Evolutionary conservation across 2,113 vertebrate genomes (phyloP).

Genomic region (Fregata magnificens): DNA sequence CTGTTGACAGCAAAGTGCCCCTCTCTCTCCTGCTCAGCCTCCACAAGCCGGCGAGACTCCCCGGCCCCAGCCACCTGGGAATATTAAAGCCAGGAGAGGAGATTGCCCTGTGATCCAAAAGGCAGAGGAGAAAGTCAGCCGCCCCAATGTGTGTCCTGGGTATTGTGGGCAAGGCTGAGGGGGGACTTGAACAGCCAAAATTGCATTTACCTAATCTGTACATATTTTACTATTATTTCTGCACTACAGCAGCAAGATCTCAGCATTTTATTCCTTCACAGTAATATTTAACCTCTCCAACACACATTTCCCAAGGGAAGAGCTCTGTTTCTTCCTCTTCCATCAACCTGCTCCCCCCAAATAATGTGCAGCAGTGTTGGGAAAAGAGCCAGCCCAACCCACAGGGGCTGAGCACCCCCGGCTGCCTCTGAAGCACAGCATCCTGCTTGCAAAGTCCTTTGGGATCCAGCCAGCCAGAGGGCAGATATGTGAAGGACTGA

Average conservation of each 20-base stretch:
- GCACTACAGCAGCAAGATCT: neutral
- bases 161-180: neutral
- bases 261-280: neutral
- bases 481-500: neutral
- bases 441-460: neutral
- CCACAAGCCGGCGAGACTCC: neutral
- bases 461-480: neutral
- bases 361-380: fast-evolving
- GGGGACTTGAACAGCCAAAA: neutral
- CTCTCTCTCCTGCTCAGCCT: neutral
- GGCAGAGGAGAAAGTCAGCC: neutral
- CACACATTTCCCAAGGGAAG: neutral
- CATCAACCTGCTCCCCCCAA: neutral
- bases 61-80: neutral
- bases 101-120: neutral
- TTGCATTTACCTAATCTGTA: neutral
- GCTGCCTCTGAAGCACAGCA: neutral
- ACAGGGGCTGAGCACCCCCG: neutral
- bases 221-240: neutral
- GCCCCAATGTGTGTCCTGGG: neutral
- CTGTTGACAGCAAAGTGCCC: neutral
- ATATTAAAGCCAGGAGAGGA: neutral
- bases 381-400: neutral
- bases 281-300: neutral
- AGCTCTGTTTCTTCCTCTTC: neutral